These are phyloP conservation scores for Atractosteus spatula DNA, from an alignment of 2,113 vertebrate species.

Conservation along the genomic window DNA sequence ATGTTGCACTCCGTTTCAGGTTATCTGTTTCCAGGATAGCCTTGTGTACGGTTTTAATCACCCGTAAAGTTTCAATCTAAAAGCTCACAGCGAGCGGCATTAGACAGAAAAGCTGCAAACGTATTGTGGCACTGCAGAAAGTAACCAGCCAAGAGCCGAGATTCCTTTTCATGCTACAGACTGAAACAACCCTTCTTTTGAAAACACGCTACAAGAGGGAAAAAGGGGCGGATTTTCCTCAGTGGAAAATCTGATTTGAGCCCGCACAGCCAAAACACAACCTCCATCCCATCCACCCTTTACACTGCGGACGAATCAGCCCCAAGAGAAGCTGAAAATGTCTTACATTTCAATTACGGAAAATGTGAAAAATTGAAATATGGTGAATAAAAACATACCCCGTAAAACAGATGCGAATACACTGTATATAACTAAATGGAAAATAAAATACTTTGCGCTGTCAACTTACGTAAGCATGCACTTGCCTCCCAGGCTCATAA, in stretches of 20 bases:
- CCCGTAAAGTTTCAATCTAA: no score
- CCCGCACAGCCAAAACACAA: conserved; percentile 39
- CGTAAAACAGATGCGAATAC: background rate
- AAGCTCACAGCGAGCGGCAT: no score
- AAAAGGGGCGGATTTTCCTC: conserved; percentile 60
- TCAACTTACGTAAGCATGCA: conserved; percentile 22
- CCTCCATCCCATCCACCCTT: conserved; percentile 41
- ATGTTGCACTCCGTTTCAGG: no score
- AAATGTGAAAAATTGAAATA: no score
- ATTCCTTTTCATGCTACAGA: conserved; percentile 33
- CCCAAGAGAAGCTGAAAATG: background rate
- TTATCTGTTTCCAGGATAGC: no score
- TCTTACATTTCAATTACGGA: no score
- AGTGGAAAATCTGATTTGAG: conserved; percentile 74
- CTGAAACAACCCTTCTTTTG: conserved; percentile 50
- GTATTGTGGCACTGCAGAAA: no score
- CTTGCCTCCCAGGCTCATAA: conserved; percentile 27
- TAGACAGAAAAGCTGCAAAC: no score
- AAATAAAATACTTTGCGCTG: conserved; percentile 12
- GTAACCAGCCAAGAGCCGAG: conserved; percentile 20
- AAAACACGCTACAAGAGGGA: conserved; percentile 56
- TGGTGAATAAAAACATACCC: no score
- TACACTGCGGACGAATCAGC: conserved; percentile 29
- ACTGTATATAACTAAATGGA: conserved; percentile 13
- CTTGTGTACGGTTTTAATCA: no score